Base-by-base conservation (phyloP, 2,888 invertebrate species). In the Cybosia mesomella region DNA sequence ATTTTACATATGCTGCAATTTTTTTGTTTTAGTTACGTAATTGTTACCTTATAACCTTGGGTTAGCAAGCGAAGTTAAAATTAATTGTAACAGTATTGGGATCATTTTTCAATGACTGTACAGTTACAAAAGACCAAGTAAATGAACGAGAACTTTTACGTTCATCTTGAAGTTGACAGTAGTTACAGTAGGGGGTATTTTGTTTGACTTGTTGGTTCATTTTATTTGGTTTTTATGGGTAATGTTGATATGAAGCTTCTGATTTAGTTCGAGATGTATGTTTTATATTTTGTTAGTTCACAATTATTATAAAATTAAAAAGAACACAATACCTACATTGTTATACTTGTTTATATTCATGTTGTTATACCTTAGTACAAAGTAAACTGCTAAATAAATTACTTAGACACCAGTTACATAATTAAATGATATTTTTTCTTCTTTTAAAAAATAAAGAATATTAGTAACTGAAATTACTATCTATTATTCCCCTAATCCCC, bases 111-210 rank as follows among this genome's bases (percentile, higher is more conserved):
- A 83, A 70, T 82, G 85, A 66, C 72, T 55, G 60, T 60, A 64
- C 66, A 60, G 22, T 39, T 63, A 70, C 77, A 64, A 69, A 89
- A 88, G 85, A 87, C 79, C 76, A 75, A 79, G 82, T 77, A 82
- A 86, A 87, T 86, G 87, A 39, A 86, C 83, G 82, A 83, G 77
- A 77, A 76, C 79, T 83, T 85, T 86, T 82, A 78, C 74, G 68
- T 62, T 66, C 62, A 55, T 62, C 32, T 62, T 64, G 22, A 76
- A 83, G 85, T 85, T 85, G 83, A 84, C 84, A 80, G 79, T 78
- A 71, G 39, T 70, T 61, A 60, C 76, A 64, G 80, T 76, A 72
- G 79, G 75, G 77, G 69, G 75, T 64, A 77, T 77, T 79, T 75
- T 49, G 10, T 79, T 75, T 49, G 10, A n/a, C 18, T 22, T 60